Percentiles rank a stretch among this genome's conserved stretches.
phyloP scores from a whole-genome alignment of 2,888 invertebrate species.

The Apotomis betuletana region DNA sequence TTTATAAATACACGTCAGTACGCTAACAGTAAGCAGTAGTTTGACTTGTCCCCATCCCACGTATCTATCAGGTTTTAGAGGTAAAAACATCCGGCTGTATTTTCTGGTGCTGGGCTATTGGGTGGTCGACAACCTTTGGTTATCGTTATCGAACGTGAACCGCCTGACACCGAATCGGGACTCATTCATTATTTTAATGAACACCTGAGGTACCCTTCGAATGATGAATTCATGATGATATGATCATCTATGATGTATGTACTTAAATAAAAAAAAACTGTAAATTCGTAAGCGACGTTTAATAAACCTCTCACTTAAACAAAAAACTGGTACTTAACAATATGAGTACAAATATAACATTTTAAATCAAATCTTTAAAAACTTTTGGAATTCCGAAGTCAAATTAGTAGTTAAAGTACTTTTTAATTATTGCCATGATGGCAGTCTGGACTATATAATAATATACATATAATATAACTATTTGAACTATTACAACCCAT shows the following conservation, averaged over 20 bases:
- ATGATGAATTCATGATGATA: too few relatives aligned
- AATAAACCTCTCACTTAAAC: conserved; percentile 24
- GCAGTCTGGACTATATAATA: conserved; percentile 39
- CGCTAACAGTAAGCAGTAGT: too few relatives aligned
- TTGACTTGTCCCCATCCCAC: too few relatives aligned
- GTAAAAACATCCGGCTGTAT: too few relatives aligned
- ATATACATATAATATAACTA: conserved; percentile 26
- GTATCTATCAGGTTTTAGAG: too few relatives aligned
- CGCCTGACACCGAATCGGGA: too few relatives aligned
- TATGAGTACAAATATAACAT: conserved; percentile 35
- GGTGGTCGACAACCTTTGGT: too few relatives aligned
- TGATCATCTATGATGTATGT: background rate
- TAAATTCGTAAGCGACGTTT: conserved; percentile 24
- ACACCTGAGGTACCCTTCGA: too few relatives aligned
- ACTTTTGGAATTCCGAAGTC: conserved; percentile 32
- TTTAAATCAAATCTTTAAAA: conserved; percentile 25
- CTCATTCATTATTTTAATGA: too few relatives aligned
- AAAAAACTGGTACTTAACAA: conserved; percentile 31
- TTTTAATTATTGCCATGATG: conserved; percentile 36
- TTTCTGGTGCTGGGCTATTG: too few relatives aligned
- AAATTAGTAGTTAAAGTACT: conserved; percentile 12
- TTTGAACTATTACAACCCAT: conserved; percentile 62
- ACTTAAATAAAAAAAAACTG: background rate
- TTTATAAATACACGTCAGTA: too few relatives aligned
- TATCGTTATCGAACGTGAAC: too few relatives aligned